Base-by-base conservation (phyloP, 2,113 vertebrate species). In the Aegithalos caudatus region DNA sequence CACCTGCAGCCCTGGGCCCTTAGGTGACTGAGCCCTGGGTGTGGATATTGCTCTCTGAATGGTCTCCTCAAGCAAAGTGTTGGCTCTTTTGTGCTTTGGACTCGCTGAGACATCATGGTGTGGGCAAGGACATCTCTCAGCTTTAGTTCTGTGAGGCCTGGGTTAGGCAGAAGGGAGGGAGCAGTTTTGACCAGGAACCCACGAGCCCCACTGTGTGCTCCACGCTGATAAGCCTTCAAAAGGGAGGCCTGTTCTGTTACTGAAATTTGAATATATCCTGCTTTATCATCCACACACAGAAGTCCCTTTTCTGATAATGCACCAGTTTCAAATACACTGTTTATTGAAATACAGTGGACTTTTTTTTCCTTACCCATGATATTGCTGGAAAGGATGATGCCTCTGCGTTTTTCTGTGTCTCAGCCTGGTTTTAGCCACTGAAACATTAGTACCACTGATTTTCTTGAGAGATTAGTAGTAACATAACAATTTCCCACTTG, bases 281-380 rank as follows among this genome's bases (percentile, higher is more conserved):
- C 79, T 93, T 96, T 95, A 96, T 95, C 92, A 35, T 50, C 53
- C 54, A 44, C 13, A 0, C 31, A 24, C 95, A 94, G 73, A 82
- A 92, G 89, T 62, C 74, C 38, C 23, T 91, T 89, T 91, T 74
- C 82, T 88, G 77, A 67, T 90, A 84, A 28, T 14, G n/a, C 69
- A 42, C 31, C 11, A 14, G 37, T 61, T 90, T 78, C 45, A 88
- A 86, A 81, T 86, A 44, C 2, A 42, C 35, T 67, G 24, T 61
- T 70, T 76, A 40, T 57, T 4, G 18, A 86, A 94, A 86, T 70
- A 57, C 82, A 74, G 48, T 27, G 38, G 35, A 8, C 22, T 47
- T 66, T 53, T 51, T 10, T 14, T 6, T 3, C 1, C 7, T 44
- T 86, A 24, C 8, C 27, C 8, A 3, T 31, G n/a, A 9, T 88